Base-by-base conservation (phyloP, 2,888 invertebrate species). In the Eristalis tenax region DNA sequence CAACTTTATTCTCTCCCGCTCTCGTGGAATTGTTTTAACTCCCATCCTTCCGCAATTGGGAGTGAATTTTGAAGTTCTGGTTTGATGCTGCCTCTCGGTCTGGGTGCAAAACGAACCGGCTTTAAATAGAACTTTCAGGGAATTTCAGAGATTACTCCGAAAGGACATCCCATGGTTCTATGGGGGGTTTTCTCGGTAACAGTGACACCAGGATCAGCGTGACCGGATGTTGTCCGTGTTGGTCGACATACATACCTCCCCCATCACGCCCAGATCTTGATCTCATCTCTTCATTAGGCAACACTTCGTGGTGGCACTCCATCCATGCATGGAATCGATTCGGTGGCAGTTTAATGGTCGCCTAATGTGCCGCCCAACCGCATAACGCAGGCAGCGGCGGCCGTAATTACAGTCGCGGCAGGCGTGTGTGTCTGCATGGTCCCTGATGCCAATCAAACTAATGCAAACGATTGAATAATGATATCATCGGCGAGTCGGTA, bases 391-490 rank as follows among this genome's bases (percentile, higher is more conserved):
- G 79, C 66, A 40, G 15, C 18, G 70, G 70, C 56, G 63, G 15
- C 10, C 61, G 63, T 80, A 81, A 76, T 84, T 84, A 76, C 76
- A 57, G 57, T 63, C 43, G 50, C 50, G n/a, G 8, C 50, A n/a
- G 18, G 18, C 61, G 35, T 50, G 10, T 68, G 5, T 5, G 40
- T 64, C n/a, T n/a, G n/a, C n/a, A n/a, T n/a, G n/a, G n/a, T n/a
- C 18, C 50, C 50, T n/a, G 18, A 1, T 0, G 18, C 28, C 65
- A 35, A 35, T 26, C 79, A 79, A 63, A 50, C 69, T 69, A 79
- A 64, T 65, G 71, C 65, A 56, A 71, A 57, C 71, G 65, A 80
- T 80, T 81, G 75, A 84, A 80, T 84, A 84, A 80, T 76, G 75
- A 77, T 73, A 50, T 50, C 50, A 50, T 50, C 71, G 28, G 70